Evolutionary conservation across 1,140 invertebrate genomes (phyloP).

Genomic region (Trichonephila inaurata): DNA sequence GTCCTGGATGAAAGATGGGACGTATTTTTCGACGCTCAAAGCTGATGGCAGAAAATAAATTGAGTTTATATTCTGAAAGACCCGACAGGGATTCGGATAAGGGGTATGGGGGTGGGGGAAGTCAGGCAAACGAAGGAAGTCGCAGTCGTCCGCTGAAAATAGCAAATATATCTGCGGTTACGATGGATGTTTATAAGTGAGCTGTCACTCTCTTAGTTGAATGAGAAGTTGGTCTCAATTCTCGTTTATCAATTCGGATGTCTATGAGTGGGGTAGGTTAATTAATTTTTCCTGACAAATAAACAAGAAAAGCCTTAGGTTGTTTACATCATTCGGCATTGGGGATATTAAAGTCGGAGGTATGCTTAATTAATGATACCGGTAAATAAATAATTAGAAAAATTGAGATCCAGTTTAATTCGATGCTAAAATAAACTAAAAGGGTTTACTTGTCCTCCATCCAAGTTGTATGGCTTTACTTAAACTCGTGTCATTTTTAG

Average conservation of each 20-base stretch:
- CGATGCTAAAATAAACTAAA: too few relatives aligned
- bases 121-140: not conserved
- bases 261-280: not conserved
- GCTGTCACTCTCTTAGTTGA: not conserved
- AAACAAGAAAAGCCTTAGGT: not conserved
- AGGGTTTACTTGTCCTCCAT: too few relatives aligned
- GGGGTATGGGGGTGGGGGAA: not conserved
- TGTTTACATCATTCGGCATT: not conserved
- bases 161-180: not conserved
- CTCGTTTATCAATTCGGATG: not conserved
- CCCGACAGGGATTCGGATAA: not conserved
- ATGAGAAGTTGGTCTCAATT: not conserved
- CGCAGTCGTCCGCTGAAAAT: not conserved
- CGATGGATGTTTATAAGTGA: slow-evolving; percentile 7
- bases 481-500: too few relatives aligned
- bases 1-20: slow-evolving; percentile 71
- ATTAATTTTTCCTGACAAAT: not conserved
- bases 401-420: too few relatives aligned
- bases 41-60: slow-evolving; percentile 73
- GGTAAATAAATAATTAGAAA: too few relatives aligned
- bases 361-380: too few relatives aligned
- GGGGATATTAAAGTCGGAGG: too few relatives aligned
- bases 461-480: too few relatives aligned
- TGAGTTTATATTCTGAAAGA: slow-evolving; percentile 56
- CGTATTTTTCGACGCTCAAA: slow-evolving; percentile 73